Conservation (phyloP, 35 echinoderm and acorn worm genomes). For the Strongylocentrotus purpuratus region DNA sequence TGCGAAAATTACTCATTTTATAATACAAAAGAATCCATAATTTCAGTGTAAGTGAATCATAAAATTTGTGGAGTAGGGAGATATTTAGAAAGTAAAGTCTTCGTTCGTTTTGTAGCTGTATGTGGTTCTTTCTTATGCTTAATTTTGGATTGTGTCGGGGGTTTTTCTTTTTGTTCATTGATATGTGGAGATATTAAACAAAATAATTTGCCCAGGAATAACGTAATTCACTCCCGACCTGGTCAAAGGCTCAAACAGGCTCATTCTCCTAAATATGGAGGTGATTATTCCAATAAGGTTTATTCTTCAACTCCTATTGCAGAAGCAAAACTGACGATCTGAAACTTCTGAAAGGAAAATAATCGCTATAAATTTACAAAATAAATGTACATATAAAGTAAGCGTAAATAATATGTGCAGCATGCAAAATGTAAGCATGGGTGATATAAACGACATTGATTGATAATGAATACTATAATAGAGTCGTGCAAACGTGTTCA, state of each 20-base stretch:
- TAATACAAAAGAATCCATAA: neutral
- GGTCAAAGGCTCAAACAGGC: neutral
- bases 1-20: neutral
- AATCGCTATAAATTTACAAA: neutral
- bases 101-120: neutral
- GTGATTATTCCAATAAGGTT: neutral
- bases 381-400: neutral
- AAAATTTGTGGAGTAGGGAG: neutral
- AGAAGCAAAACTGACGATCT: neutral
- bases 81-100: neutral
- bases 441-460: neutral
- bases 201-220: neutral
- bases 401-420: neutral
- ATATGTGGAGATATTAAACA: neutral
- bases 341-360: conserved; percentile 12
- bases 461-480: neutral
- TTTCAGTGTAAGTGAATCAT: neutral
- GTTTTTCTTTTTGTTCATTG: neutral
- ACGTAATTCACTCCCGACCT: neutral
- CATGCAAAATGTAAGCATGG: neutral
- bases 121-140: neutral
- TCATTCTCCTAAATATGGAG: too few relatives aligned
- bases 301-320: neutral
- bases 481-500: neutral
- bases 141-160: neutral